Base-by-base conservation (phyloP, 2,888 invertebrate species). In the Chaetogeoica ovagalla region DNA sequence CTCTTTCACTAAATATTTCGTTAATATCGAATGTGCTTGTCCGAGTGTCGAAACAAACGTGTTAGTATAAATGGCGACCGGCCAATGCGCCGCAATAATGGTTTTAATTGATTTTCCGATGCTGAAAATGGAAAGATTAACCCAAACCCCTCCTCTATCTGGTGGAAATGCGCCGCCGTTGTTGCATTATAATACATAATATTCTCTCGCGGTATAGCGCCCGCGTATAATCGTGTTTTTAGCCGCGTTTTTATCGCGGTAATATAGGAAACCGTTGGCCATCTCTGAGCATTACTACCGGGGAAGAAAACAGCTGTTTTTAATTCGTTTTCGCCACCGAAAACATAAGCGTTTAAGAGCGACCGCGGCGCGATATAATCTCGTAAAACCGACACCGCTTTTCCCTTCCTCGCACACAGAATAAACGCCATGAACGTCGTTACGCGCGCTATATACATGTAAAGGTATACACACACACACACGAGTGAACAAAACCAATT, bases 321-420 rank as follows among this genome's bases (percentile, higher is more conserved):
- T 59, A 71, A 71, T 71, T 71, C 21, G 21, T 59, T 71, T 59
- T 59, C n/a, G 59, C 57, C 71, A 9, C 39, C 59, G 17, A 59
- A 59, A 39, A 70, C 37, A 7, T 69, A 19, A 52, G 55, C 21
- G 39, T 70, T 57, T 39, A 39, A 48, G 21, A 71, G 13, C 59
- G 1, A 39, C 43, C 43, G 13, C 13, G 21, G 71, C 13, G 5
- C 21, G 43, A 21, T 21, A 39, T 71, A 71, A 71, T 71, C 71
- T 70, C 59, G 17, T 59, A 23, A 8, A 23, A 71, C 15, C 48
- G 11, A 48, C 48, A 15, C 48, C 48, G 48, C 15, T n/a, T 19
- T 39, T 21, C 39, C 0, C 21, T 57, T 21, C 0, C 8, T 8
- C 43, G 7, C 43, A 1, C 43, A 43, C 43, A 48, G 15, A 30